A percentile compares a stretch with the other conserved stretches of the same genome.
Evolutionary conservation across 2,113 vertebrate genomes (phyloP).

Genomic region (Phodopus roborovskii): DNA sequence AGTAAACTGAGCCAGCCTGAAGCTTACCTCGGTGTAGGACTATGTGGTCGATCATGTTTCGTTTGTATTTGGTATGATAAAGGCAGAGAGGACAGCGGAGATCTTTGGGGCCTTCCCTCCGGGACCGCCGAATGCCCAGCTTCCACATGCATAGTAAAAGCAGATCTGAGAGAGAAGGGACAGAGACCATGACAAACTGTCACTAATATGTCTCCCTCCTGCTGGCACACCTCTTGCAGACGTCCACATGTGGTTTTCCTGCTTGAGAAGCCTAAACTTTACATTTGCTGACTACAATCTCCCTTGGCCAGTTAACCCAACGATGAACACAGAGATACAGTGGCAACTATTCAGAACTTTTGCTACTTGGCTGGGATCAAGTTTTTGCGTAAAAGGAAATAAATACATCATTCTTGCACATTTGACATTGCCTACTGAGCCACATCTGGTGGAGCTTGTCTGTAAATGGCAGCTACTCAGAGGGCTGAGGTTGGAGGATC

Average conservation of each 20-base stretch:
- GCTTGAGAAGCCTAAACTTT: not conserved
- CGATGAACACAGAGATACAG: fast-evolving
- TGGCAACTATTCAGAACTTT: not conserved
- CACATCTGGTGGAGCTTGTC: not conserved
- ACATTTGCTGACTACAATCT: not conserved
- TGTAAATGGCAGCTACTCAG: not conserved
- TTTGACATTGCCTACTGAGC: not conserved
- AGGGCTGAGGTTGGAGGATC: not conserved
- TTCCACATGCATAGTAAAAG: conserved; percentile 97
- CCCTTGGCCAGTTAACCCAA: not conserved
- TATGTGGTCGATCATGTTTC: conserved; percentile 99
- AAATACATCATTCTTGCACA: conserved; percentile 39
- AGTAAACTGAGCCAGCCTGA: not conserved
- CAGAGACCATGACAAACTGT: not conserved
- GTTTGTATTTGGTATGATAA: conserved; percentile 99
- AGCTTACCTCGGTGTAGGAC: conserved; percentile 96
- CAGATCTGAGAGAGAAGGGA: conserved; percentile 89
- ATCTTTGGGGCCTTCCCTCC: conserved; percentile 94
- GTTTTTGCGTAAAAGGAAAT: not conserved
- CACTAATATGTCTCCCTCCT: not conserved
- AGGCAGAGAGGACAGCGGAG: conserved; percentile 98
- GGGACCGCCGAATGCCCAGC: conserved; percentile 92
- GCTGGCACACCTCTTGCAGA: fast-evolving
- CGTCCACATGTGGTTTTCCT: not conserved
- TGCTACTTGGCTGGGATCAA: not conserved